A percentile compares a stretch with the other conserved stretches of the same genome.
Evolutionary conservation across 2,888 invertebrate species (phyloP).

Genomic region (Dioctria linearis): DNA sequence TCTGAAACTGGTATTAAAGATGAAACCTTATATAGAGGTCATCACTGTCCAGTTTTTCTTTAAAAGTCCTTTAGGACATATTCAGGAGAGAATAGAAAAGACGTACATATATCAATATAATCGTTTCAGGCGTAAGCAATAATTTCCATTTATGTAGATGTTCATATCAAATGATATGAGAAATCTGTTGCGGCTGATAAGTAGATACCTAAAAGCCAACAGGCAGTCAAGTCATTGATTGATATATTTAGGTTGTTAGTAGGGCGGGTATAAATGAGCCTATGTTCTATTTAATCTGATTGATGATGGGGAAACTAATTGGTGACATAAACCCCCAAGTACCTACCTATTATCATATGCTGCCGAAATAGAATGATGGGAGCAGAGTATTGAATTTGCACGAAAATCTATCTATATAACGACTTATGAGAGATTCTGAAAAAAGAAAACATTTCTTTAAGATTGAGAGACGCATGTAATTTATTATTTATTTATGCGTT

Average conservation of each 20-base stretch:
- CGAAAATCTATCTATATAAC: conserved; percentile 23
- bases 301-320: conserved; percentile 36
- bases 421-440: no score
- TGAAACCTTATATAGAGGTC: no score
- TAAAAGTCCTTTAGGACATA: not conserved
- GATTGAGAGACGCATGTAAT: no score
- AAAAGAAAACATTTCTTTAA: no score
- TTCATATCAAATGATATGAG: conserved; percentile 26
- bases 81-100: not conserved
- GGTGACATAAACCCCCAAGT: conserved; percentile 6
- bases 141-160: conserved; percentile 34
- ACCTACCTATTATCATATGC: not conserved
- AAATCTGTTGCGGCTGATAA: conserved; percentile 46
- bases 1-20: no score
- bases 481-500: no score
- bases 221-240: conserved; percentile 29
- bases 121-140: conserved; percentile 39
- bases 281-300: conserved; percentile 17
- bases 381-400: conserved; percentile 17
- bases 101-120: conserved; percentile 40
- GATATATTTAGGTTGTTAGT: conserved; percentile 12
- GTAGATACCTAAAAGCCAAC: conserved; percentile 3
- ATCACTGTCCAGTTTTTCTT: not conserved
- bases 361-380: not conserved
- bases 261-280: not conserved